Base-by-base conservation (phyloP, 2,888 invertebrate genomes). In the Papilio elwesi region DNA sequence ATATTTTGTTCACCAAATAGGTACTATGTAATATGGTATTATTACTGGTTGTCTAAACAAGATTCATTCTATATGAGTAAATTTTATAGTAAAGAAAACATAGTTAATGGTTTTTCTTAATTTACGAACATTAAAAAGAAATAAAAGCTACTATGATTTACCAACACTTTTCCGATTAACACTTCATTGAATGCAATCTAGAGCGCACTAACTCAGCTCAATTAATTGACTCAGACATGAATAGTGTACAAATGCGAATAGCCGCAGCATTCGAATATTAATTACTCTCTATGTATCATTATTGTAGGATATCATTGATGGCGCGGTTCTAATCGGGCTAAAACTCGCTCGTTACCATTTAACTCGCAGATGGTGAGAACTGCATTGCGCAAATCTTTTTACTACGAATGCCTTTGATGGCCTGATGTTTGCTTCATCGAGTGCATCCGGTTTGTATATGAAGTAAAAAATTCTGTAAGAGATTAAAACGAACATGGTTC, bases 351-450 rank as follows among this genome's bases (percentile, higher is more conserved):
- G 47, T 74, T 74, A 47, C 38, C 55, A 66, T 69, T 71, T 73
- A 55, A 81, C 82, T 13, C 76, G 88, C 88, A 73, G 87, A 88
- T 75, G 87, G 87, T 74, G 68, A 75, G 80, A 12, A 76, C 74
- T 76, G 76, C 80, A 72, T 68, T 72, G 72, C 72, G 68, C 47
- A 55, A 63, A 68, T 68, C 48, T 63, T 68, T 62, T 72, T 63
- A 53, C 36, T 68, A 48, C 13, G 53, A 10, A 36, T 13, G 55
- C 72, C 63, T 72, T 72, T 72, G 68, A 26, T 26, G 4, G 1
- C 26, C 26, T 26, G 26, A 26, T 26, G 26, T 26, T 2, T 26
- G 26, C 26, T 26, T 26, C 26, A 26, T 26, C 26, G 26, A 26
- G 26, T 26, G 26, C 26, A 26, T 26, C 26, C 4, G 26, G 26